phyloP scores from a whole-genome alignment of 1,140 invertebrate species.

The Acyrthosiphon pisum region DNA sequence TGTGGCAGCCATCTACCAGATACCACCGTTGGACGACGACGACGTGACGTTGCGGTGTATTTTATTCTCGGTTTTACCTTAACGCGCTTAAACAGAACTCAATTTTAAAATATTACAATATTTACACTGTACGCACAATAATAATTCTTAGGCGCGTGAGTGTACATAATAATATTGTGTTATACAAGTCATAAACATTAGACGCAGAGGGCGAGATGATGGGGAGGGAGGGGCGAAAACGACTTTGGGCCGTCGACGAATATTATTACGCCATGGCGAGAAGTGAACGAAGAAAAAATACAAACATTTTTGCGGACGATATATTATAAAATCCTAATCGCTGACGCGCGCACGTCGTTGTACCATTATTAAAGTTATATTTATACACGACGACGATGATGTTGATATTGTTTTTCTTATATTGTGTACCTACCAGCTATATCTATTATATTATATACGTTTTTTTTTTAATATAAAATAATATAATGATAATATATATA shows the following conservation, averaged over 20 bases:
- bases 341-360: background rate
- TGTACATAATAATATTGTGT: background rate
- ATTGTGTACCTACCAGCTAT: background rate
- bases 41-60: background rate
- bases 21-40: no score
- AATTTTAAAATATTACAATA: constrained; percentile 1
- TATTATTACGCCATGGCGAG: background rate
- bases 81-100: background rate
- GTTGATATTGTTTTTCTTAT: background rate
- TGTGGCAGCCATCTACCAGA: no score
- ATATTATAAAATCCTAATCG: background rate
- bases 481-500: constrained; percentile 8
- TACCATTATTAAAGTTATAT: background rate
- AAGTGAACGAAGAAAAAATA: background rate
- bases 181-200: background rate
- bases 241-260: background rate
- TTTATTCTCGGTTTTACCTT: background rate
- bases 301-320: background rate
- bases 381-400: background rate
- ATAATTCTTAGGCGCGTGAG: background rate
- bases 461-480: background rate
- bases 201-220: background rate
- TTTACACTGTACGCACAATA: background rate
- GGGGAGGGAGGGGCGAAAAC: background rate
- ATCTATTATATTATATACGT: background rate